A percentile compares a stretch with the other conserved stretches of the same genome.
Evolutionary conservation across 1,140 invertebrate genomes (phyloP).

Genomic region (Delia radicum): DNA sequence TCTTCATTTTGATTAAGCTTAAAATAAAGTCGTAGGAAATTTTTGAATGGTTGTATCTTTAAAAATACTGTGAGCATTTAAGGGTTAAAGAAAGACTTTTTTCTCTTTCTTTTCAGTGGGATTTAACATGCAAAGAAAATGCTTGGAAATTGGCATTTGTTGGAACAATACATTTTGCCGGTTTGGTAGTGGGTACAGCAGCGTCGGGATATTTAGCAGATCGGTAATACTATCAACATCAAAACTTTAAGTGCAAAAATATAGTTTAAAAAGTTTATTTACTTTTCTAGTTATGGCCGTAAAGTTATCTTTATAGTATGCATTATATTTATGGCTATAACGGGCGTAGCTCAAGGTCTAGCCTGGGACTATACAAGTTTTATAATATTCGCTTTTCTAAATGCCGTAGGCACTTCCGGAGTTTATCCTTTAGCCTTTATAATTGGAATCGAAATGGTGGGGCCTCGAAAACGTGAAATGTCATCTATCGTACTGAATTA

Average conservation of each 20-base stretch:
- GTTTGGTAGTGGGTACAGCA: slow-evolving; percentile 62
- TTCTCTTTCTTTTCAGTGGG: slow-evolving; percentile 53
- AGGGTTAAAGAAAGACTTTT: too few relatives aligned
- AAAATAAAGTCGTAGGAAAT: too few relatives aligned
- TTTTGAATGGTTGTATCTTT: too few relatives aligned
- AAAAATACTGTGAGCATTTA: too few relatives aligned
- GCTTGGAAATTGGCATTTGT: slow-evolving; percentile 66
- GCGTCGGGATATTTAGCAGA: slow-evolving; percentile 63
- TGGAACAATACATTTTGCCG: slow-evolving; percentile 64
- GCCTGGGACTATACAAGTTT: slow-evolving; percentile 62
- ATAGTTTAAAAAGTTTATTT: slow-evolving; percentile 16
- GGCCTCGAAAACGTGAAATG: slow-evolving; percentile 63
- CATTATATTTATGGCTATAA: slow-evolving; percentile 61
- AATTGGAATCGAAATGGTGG: slow-evolving; percentile 69
- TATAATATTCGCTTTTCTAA: slow-evolving; percentile 60
- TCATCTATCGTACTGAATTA: slow-evolving; percentile 65
- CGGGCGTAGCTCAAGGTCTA: slow-evolving; percentile 60
- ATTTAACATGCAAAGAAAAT: slow-evolving; percentile 62
- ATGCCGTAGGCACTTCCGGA: slow-evolving; percentile 63
- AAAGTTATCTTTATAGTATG: slow-evolving; percentile 62
- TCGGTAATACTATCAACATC: slow-evolving; percentile 52
- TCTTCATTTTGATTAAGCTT: too few relatives aligned
- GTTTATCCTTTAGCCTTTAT: slow-evolving; percentile 66
- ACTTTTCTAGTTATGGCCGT: slow-evolving; percentile 60
- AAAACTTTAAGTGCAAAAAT: background rate